Conservation (phyloP, 2,888 invertebrate species). For the Cactoblastis cactorum region DNA sequence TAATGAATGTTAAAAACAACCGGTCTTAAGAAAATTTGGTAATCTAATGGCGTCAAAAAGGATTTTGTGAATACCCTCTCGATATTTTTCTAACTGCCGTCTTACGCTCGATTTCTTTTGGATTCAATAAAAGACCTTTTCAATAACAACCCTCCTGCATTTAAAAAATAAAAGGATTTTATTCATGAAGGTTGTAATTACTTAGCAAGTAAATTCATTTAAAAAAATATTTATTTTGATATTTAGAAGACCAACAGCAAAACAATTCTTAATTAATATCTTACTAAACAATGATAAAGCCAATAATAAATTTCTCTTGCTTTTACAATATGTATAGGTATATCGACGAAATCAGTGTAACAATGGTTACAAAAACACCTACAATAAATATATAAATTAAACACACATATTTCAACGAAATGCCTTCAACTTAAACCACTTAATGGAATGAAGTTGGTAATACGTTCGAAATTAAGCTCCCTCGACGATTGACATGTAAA, state of each 20-base stretch:
- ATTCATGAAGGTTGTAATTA: slow-evolving; percentile 22
- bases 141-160: slow-evolving; percentile 54
- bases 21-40: slow-evolving; percentile 34
- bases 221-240: no score
- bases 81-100: slow-evolving; percentile 43
- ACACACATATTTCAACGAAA: background rate
- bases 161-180: slow-evolving; percentile 47
- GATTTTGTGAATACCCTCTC: slow-evolving; percentile 38
- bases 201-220: background rate
- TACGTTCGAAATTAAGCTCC: background rate
- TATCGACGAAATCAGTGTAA: no score
- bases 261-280: no score
- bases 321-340: no score
- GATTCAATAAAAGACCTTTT: slow-evolving; percentile 52
- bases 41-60: slow-evolving; percentile 35
- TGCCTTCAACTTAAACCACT: slow-evolving; percentile 2
- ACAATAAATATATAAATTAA: no score
- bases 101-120: slow-evolving; percentile 46
- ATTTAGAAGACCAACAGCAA: no score
- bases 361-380: no score
- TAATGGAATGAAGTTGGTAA: background rate
- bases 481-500: background rate
- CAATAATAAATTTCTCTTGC: no score
- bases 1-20: slow-evolving; percentile 20
- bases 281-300: no score